These are phyloP conservation scores for Macaca nemestrina DNA, from an alignment of 2,113 vertebrate species.

Conservation along the genomic window DNA sequence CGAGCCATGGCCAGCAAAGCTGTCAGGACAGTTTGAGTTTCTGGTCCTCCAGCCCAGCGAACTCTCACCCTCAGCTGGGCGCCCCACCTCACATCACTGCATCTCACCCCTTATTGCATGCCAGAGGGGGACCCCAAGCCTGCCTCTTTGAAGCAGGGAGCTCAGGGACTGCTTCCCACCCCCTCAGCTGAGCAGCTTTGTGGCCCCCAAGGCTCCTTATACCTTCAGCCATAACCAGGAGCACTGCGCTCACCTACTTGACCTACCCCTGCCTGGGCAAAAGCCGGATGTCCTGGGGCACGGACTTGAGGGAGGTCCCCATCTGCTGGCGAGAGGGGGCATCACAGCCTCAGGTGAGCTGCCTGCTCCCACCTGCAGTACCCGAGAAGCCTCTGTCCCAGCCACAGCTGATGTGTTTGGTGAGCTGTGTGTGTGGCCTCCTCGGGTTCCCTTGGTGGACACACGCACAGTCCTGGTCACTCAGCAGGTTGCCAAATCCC, in stretches of 20 bases:
- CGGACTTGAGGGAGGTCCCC: background rate
- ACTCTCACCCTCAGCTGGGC: background rate
- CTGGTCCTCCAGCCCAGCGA: too few relatives aligned
- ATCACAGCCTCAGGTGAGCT: background rate
- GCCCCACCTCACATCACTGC: background rate
- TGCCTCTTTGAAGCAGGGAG: background rate
- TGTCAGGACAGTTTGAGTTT: background rate
- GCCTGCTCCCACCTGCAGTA: too few relatives aligned
- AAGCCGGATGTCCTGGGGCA: background rate
- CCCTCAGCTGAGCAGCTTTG: background rate
- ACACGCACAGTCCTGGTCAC: accelerated
- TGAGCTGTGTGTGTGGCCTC: accelerated
- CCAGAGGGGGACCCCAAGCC: background rate
- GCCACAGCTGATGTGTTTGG: too few relatives aligned
- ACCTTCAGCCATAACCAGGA: too few relatives aligned
- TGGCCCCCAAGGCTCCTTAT: background rate
- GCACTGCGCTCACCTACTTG: background rate
- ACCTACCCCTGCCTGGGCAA: too few relatives aligned
- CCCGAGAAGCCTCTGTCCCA: too few relatives aligned
- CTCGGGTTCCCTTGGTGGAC: background rate
- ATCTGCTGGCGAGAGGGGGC: background rate
- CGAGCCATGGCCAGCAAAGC: background rate
- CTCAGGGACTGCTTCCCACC: too few relatives aligned
- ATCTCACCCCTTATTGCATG: background rate
- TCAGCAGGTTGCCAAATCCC: too few relatives aligned